Percentiles rank a stretch among this genome's conserved stretches.
phyloP scores from a whole-genome alignment of 2,888 invertebrate genomes.

The Morpho deidamia region DNA sequence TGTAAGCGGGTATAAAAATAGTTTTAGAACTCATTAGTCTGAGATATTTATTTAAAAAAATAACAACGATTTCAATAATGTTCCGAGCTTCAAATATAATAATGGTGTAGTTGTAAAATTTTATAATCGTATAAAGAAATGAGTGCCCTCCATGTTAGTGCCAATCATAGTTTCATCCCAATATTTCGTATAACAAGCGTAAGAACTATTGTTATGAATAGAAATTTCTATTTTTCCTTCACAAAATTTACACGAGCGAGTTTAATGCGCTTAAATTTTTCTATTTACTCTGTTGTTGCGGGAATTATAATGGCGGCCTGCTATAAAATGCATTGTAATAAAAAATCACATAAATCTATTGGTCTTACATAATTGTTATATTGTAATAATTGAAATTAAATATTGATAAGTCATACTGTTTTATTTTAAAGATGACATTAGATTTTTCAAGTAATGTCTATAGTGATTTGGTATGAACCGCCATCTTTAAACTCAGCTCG shows the following conservation, averaged over 20 bases:
- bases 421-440: neutral
- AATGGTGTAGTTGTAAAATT: constrained; percentile 26
- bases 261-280: neutral
- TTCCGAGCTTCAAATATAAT: constrained; percentile 33
- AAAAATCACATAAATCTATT: neutral
- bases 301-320: neutral
- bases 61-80: constrained; percentile 33
- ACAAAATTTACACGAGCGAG: constrained; percentile 7
- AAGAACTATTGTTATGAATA: constrained; percentile 29
- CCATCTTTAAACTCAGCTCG: constrained; percentile 3
- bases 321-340: neutral
- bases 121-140: constrained; percentile 35
- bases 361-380: neutral
- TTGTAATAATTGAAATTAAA: neutral
- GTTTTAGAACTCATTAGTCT: neutral
- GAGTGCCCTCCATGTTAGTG: constrained; percentile 69
- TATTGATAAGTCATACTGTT: neutral
- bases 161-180: constrained; percentile 58
- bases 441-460: neutral
- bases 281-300: neutral
- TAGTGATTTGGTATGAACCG: neutral
- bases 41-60: neutral
- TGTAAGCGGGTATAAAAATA: neutral
- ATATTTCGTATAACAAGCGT: constrained; percentile 33
- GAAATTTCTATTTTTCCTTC: constrained; percentile 34